These are phyloP conservation scores for Oreotragus oreotragus DNA, from an alignment of 2,113 vertebrate species.

Conservation along the genomic window DNA sequence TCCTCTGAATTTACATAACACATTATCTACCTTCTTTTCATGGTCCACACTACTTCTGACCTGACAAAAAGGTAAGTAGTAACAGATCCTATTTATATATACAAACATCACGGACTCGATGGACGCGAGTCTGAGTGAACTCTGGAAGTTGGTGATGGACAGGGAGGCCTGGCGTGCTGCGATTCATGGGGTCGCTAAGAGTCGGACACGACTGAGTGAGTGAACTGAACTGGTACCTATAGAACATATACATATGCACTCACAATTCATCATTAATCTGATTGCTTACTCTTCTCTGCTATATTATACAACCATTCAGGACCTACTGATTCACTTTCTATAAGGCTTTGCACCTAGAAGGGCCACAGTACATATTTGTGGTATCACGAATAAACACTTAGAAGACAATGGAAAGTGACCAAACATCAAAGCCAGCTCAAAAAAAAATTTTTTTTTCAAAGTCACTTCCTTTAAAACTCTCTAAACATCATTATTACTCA, in stretches of 20 bases:
- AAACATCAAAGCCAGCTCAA: not conserved
- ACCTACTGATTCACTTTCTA: not conserved
- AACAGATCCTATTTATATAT: not conserved
- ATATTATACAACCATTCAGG: not conserved
- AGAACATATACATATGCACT: not conserved
- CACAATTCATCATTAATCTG: not conserved
- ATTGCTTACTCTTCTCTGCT: not conserved
- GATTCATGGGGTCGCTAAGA: too few relatives aligned
- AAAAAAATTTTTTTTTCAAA: not conserved
- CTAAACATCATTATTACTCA: not conserved
- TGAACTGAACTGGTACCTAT: too few relatives aligned
- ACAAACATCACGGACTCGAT: too few relatives aligned
- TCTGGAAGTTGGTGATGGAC: too few relatives aligned
- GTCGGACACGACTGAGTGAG: too few relatives aligned
- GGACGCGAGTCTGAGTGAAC: too few relatives aligned
- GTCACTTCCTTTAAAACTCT: not conserved
- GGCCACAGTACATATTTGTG: too few relatives aligned
- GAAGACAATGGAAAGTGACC: not conserved
- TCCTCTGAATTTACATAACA: not conserved
- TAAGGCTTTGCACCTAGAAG: not conserved
- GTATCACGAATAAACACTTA: not conserved
- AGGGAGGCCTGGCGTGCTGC: too few relatives aligned
- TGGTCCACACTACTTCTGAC: not conserved
- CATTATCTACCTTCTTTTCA: not conserved
- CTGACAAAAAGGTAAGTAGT: not conserved